These are phyloP conservation scores for Daubentonia madagascariensis DNA, from an alignment of 2,113 vertebrate species.

Conservation along the genomic window DNA sequence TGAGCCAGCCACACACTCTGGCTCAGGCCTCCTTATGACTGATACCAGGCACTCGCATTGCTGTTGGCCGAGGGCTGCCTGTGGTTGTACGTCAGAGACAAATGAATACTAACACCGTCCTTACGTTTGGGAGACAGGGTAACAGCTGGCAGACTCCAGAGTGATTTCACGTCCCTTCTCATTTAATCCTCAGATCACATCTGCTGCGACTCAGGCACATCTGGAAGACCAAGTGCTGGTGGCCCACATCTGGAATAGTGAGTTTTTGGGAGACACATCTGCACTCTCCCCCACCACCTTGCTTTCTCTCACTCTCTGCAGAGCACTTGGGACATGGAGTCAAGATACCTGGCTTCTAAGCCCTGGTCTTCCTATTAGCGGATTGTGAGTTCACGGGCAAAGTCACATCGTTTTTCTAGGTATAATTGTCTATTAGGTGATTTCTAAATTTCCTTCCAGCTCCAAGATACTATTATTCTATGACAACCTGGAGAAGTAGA, in stretches of 20 bases:
- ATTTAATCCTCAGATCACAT: neutral
- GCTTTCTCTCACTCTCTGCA: neutral
- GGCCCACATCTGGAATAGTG: neutral
- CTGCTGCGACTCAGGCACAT: neutral
- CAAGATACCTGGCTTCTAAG: neutral
- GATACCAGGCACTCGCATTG: neutral
- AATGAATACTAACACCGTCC: neutral
- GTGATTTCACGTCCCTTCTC: neutral
- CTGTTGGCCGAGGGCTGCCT: neutral
- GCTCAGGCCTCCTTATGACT: neutral
- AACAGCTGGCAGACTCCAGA: neutral
- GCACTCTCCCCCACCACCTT: neutral
- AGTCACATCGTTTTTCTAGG: neutral
- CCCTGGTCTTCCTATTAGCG: neutral
- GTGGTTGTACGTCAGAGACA: neutral
- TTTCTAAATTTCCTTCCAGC: neutral
- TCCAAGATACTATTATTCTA: neutral
- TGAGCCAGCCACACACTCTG: neutral
- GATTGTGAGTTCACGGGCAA: neutral
- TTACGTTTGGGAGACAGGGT: neutral
- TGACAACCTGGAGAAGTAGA: neutral
- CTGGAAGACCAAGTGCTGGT: neutral
- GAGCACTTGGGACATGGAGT: neutral
- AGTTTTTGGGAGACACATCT: neutral
- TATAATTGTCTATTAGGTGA: neutral